A percentile compares a stretch with the other conserved stretches of the same genome.
Evolutionary conservation across 2,113 vertebrate genomes (phyloP).

Genomic region (Pantherophis guttatus): DNA sequence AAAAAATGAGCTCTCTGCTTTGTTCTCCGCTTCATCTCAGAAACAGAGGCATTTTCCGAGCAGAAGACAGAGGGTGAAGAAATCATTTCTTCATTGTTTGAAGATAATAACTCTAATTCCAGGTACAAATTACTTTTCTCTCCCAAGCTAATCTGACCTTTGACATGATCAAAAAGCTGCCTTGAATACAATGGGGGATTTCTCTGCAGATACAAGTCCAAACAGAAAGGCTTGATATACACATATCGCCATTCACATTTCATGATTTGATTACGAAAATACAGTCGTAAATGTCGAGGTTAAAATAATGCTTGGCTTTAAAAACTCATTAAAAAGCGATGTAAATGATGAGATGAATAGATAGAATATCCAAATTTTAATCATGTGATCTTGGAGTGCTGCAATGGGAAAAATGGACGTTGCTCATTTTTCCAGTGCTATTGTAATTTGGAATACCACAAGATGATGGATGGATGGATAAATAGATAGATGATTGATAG

Average conservation of each 20-base stretch:
- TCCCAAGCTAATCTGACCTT: conserved; percentile 73
- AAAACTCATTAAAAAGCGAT: neutral
- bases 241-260: conserved; percentile 43
- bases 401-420: too few relatives aligned
- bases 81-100: conserved; percentile 43
- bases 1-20: conserved; percentile 51
- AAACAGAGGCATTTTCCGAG: conserved; percentile 36
- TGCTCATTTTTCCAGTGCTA: too few relatives aligned
- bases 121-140: conserved; percentile 71
- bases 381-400: too few relatives aligned
- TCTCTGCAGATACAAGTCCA: conserved; percentile 38
- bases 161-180: conserved; percentile 71
- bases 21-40: conserved; percentile 50
- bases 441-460: too few relatives aligned
- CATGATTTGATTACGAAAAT: conserved; percentile 10
- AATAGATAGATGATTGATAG: too few relatives aligned
- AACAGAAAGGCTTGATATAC: conserved; percentile 42
- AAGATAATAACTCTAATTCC: conserved; percentile 81
- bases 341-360: neutral
- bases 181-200: conserved; percentile 44
- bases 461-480: too few relatives aligned
- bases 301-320: neutral
- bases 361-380: too few relatives aligned
- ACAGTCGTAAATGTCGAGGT: neutral
- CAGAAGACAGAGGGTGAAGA: conserved; percentile 35